These are phyloP conservation scores for Mormyrus lacerda DNA, from an alignment of 2,113 vertebrate species.

Conservation along the genomic window DNA sequence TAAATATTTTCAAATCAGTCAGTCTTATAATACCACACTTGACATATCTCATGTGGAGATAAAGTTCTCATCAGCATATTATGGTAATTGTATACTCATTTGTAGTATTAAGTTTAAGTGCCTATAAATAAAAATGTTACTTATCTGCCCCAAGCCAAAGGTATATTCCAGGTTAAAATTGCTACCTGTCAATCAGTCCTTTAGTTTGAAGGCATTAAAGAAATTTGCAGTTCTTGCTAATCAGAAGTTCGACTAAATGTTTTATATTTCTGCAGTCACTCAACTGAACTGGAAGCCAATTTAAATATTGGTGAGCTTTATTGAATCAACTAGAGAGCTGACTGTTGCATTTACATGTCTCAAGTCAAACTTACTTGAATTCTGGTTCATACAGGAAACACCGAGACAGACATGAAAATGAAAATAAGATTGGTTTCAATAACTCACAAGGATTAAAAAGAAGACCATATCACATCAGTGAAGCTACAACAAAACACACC, in stretches of 20 bases:
- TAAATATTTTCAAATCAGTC: neutral
- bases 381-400: neutral
- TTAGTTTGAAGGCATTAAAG: neutral
- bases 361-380: neutral
- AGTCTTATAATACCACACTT: neutral
- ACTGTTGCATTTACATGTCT: neutral
- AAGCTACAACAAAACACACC: neutral
- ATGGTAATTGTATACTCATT: neutral
- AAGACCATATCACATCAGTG: neutral
- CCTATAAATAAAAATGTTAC: neutral
- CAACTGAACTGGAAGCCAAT: neutral
- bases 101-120: neutral
- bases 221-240: neutral
- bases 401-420: neutral
- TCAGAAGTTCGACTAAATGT: neutral
- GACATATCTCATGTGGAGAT: neutral
- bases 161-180: neutral
- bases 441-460: neutral
- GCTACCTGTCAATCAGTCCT: neutral
- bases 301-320: neutral
- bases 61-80: neutral
- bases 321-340: neutral
- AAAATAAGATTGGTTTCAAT: neutral
- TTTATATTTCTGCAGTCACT: neutral
- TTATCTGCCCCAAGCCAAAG: neutral